Evolutionary conservation across 2,888 invertebrate genomes (phyloP).

Genomic region (Trilocha varians): DNA sequence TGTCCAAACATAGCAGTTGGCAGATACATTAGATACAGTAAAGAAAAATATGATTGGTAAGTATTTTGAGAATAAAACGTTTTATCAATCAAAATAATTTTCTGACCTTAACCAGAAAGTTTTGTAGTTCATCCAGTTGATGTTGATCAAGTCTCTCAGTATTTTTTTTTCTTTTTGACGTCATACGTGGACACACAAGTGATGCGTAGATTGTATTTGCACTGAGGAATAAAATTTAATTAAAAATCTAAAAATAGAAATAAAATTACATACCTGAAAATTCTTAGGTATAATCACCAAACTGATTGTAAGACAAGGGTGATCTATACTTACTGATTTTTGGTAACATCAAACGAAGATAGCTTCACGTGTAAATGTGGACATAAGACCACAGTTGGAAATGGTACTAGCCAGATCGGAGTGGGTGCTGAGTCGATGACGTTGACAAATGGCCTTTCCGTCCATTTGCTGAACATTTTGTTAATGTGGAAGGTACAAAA

Average conservation of each 20-base stretch:
- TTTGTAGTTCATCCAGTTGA: slow-evolving; percentile 33
- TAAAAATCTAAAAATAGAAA: no score
- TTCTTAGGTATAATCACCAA: no score
- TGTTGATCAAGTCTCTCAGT: slow-evolving; percentile 25
- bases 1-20: not conserved
- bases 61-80: no score
- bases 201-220: slow-evolving; percentile 52
- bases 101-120: slow-evolving; percentile 47
- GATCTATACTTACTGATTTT: no score
- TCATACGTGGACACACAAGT: slow-evolving; percentile 51
- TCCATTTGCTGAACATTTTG: slow-evolving; percentile 53
- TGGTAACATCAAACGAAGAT: slow-evolving; percentile 43
- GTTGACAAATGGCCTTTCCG: slow-evolving; percentile 58
- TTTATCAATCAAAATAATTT: not conserved
- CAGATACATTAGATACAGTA: not conserved
- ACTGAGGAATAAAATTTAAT: no score
- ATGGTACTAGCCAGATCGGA: slow-evolving; percentile 63
- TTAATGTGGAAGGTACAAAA: slow-evolving; percentile 54
- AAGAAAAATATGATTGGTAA: not conserved
- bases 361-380: slow-evolving; percentile 56
- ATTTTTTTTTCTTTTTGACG: slow-evolving; percentile 25
- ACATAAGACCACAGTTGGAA: slow-evolving; percentile 60
- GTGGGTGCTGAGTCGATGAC: slow-evolving; percentile 61
- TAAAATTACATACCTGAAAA: no score
- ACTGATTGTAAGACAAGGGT: no score